These are phyloP conservation scores for Auanema freiburgensis DNA, from an alignment of 2,888 invertebrate species.

Conservation along the genomic window DNA sequence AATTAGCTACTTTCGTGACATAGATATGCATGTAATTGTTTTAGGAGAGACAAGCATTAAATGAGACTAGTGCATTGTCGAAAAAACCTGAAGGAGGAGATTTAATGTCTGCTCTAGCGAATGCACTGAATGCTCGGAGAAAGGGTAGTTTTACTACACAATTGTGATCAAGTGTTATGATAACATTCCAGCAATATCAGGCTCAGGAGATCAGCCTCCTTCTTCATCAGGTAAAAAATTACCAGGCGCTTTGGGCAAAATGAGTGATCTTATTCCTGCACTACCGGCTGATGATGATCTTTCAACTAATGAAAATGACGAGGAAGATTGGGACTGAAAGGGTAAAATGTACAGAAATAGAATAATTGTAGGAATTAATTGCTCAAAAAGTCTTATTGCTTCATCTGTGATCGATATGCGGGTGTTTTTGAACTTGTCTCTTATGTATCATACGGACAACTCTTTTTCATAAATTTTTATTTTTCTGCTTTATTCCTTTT, in stretches of 20 bases:
- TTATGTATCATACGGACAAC: not conserved
- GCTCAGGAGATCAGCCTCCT: not conserved
- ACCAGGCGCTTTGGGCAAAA: slow-evolving; percentile 15
- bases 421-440: no score
- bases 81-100: slow-evolving; percentile 24
- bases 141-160: slow-evolving; percentile 26
- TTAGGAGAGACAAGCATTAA: not conserved
- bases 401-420: no score
- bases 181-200: slow-evolving; percentile 6
- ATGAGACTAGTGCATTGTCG: slow-evolving; percentile 18
- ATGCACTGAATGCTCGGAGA: slow-evolving; percentile 42
- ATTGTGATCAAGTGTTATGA: not conserved
- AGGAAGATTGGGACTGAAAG: slow-evolving; percentile 30
- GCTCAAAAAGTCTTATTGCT: no score
- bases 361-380: no score
- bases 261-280: slow-evolving; percentile 27
- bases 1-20: not conserved
- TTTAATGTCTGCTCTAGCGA: slow-evolving; percentile 45
- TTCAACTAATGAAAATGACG: slow-evolving; percentile 19
- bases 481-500: not conserved
- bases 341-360: not conserved
- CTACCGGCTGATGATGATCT: slow-evolving; percentile 20
- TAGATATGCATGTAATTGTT: not conserved
- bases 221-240: not conserved
- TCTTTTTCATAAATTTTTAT: slow-evolving; percentile 4